These are phyloP conservation scores for Drosophila siamana DNA, from an alignment of 2,888 invertebrate genomes.

Conservation along the genomic window DNA sequence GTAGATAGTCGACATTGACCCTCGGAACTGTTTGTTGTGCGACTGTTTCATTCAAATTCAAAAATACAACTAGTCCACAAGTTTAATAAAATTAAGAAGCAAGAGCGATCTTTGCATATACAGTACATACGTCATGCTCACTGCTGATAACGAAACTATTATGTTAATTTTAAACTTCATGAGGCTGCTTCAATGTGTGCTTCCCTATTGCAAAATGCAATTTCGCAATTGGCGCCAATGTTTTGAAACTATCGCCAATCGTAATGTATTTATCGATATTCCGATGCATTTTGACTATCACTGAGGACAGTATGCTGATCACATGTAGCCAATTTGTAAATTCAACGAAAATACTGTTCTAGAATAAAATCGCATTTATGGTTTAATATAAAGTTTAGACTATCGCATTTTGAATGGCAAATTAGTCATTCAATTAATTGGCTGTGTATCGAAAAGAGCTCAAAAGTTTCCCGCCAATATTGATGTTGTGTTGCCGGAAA, in stretches of 20 bases:
- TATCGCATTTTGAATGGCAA: neutral
- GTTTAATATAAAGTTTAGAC: too few species aligned
- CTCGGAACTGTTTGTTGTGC: conserved; percentile 19
- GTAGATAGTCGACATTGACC: conserved; percentile 45
- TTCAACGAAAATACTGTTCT: too few species aligned
- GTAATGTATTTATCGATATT: conserved; percentile 3
- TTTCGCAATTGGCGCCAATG: conserved; percentile 2
- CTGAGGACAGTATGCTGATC: too few species aligned
- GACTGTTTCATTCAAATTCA: conserved; percentile 49
- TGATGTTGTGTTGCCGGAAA: conserved; percentile 26
- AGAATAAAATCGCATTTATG: too few species aligned
- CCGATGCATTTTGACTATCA: neutral
- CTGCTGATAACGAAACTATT: conserved; percentile 44
- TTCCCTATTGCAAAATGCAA: neutral
- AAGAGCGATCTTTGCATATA: conserved; percentile 15
- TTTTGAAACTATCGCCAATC: conserved; percentile 2
- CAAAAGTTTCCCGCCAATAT: neutral
- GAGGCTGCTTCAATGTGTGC: neutral
- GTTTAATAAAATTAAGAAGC: conserved; percentile 17
- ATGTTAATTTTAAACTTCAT: conserved; percentile 32
- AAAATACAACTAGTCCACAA: conserved; percentile 54
- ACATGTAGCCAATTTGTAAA: too few species aligned
- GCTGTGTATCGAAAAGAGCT: neutral
- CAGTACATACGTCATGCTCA: neutral
- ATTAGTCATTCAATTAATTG: neutral